A percentile compares a stretch with the other conserved stretches of the same genome.
Conservation (phyloP, 2,797 vertebrate species). For the Falco berigora region DNA sequence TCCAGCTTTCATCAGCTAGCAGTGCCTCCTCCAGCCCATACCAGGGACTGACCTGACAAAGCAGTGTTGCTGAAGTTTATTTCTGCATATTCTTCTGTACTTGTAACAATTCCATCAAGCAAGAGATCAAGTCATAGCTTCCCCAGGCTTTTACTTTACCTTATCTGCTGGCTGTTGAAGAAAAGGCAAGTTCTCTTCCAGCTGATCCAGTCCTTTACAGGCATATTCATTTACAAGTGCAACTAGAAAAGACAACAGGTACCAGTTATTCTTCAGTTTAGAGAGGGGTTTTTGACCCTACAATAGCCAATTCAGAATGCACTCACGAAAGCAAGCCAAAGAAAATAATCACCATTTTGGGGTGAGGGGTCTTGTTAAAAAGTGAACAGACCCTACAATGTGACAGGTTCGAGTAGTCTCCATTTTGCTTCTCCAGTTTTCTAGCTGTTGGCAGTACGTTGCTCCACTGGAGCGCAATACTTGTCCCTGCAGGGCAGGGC, state of each 20-base stretch:
- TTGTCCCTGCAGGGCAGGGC: too few relatives aligned
- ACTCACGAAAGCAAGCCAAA: neutral
- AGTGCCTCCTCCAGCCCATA: neutral
- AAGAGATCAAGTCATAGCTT: neutral
- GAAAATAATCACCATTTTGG: neutral
- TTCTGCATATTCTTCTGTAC: neutral
- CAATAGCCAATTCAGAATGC: neutral
- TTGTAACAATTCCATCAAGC: neutral
- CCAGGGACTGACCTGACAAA: neutral
- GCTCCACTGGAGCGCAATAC: neutral
- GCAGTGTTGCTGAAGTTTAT: neutral
- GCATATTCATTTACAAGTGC: constrained; percentile 67
- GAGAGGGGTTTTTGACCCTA: neutral
- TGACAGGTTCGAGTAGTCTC: neutral
- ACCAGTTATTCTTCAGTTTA: neutral
- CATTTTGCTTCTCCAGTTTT: neutral
- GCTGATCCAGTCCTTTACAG: constrained; percentile 71
- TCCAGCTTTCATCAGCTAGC: neutral
- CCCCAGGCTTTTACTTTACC: constrained; percentile 46
- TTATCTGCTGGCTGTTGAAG: constrained; percentile 74
- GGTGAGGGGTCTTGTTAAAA: neutral
- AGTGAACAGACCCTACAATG: neutral
- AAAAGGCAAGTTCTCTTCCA: constrained; percentile 72
- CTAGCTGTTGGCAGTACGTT: neutral
- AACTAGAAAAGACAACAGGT: constrained; percentile 42